Base-by-base conservation (phyloP, 2,888 invertebrate genomes). In the Charanyca ferruginea region DNA sequence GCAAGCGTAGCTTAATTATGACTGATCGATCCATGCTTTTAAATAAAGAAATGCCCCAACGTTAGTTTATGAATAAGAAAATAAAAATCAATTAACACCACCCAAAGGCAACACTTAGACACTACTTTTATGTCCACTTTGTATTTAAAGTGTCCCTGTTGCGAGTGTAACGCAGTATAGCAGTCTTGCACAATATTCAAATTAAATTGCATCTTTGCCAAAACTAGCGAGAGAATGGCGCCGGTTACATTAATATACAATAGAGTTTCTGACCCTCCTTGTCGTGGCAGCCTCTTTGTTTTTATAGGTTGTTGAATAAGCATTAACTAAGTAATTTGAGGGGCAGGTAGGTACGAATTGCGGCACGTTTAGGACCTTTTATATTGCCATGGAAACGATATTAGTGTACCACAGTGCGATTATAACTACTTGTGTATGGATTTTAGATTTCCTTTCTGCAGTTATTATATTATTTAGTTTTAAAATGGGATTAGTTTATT, bases 181-280 rank as follows among this genome's bases (percentile, higher is more conserved):
- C 91, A 88, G 91, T 91, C 93, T 93, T 94, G 94, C 94, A 94
- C 93, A 93, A 93, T 94, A 95, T 95, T 95, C 94, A 95, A 95
- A 95, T 95, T 92, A 93, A 94, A 95, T 95, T 95, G 94, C 94
- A 95, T 94, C 95, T 95, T 95, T 95, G 95, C 95, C 94, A 94
- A 95, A 95, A 95, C 94, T 94, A 94, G 93, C 92, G 91, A 72
- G 91, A 86, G 90, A 94, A 94, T 89, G 87, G 93, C 91, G 91
- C 89, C 92, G 90, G 90, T 90, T 91, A 91, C 94, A 94, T 95
- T 94, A 94, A 95, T 95, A 95, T 91, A 93, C 93, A 94, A 94
- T 93, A 91, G 91, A 88, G 89, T 90, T 90, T 89, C 88, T 91
- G 94, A 93, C 94, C 94, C 94, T 92, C 87, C 87, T 86, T 85